Evolutionary conservation across 2,888 invertebrate species (phyloP), one percentile per base, ranked within the genome.

Genomic region (Bombyx huttoni): DNA sequence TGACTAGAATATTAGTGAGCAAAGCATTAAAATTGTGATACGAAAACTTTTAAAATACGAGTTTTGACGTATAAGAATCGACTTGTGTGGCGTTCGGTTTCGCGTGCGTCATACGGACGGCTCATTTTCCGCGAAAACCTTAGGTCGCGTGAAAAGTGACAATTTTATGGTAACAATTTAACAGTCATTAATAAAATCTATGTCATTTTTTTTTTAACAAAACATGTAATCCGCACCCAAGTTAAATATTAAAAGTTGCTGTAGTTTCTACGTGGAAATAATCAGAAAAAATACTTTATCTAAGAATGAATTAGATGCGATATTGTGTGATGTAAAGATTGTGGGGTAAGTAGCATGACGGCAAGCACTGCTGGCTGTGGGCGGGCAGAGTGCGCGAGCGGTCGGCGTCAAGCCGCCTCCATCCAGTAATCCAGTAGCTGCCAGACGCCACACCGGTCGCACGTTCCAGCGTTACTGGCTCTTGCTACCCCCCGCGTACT

Each of bases 331-430:
- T 75, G 69, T 76, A 77, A 79, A 78, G 76, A 79, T 78, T 76
- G 78, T 75, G 70, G 78, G 79, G 78, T 79, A 77, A 79, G 75
- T 78, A 76, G 73, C 71, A 77, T 78, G 80, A 78, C 73, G 75
- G 75, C 70, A 68, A 63, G 67, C 68, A 62, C 56, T 40, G 40
- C 65, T 63, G 64, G 65, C 64, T 71, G 77, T 78, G 79, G 79
- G 78, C 78, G 79, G 80, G 74, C 65, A 70, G 73, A 68, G 67
- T 68, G 73, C 71, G 73, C 70, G 70, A 65, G 61, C 65, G 60
- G 61, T 62, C 62, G 70, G 65, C 76, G 73, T 71, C 73, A 80
- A 79, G 76, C 67, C 69, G 68, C 63, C 67, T 68, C 62, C 24
- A 24, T 24, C 24, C 24, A 24, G 24, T 24, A 24, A 24, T 24